Evolutionary conservation across 2,888 invertebrate species (phyloP).

Genomic region (Phragmatobia fuliginosa): DNA sequence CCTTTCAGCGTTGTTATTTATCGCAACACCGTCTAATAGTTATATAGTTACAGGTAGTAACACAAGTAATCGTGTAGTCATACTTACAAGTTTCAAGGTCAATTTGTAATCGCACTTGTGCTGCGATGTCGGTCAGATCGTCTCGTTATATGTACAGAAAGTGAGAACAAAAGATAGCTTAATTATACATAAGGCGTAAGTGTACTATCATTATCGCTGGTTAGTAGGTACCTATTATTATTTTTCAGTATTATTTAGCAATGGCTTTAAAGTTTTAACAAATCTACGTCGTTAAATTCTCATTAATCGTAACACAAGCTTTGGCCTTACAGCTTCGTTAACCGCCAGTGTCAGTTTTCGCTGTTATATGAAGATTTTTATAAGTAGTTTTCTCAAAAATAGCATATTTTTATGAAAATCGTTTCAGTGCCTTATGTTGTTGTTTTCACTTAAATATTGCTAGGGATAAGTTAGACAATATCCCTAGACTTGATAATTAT

Average conservation of each 20-base stretch:
- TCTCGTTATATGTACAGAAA: constrained; percentile 1
- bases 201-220: too few relatives aligned
- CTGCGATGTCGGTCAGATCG: constrained; percentile 11
- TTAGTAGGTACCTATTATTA: too few relatives aligned
- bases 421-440: too few relatives aligned
- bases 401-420: too few relatives aligned
- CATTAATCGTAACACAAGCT: neutral
- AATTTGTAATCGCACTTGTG: neutral
- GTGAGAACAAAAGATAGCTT: constrained; percentile 6
- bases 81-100: constrained; percentile 44
- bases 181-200: constrained; percentile 10
- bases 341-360: too few relatives aligned
- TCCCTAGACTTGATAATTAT: too few relatives aligned
- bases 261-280: too few relatives aligned
- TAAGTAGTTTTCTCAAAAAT: too few relatives aligned
- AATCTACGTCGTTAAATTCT: neutral
- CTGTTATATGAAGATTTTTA: too few relatives aligned
- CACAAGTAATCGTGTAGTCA: constrained; percentile 26
- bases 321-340: too few relatives aligned
- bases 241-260: too few relatives aligned
- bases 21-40: constrained; percentile 25
- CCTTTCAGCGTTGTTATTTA: constrained; percentile 35
- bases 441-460: too few relatives aligned
- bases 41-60: constrained; percentile 35
- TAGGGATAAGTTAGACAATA: neutral